Evolutionary conservation across 2,113 vertebrate genomes (phyloP).

Genomic region (Pachypanchax playfairii): DNA sequence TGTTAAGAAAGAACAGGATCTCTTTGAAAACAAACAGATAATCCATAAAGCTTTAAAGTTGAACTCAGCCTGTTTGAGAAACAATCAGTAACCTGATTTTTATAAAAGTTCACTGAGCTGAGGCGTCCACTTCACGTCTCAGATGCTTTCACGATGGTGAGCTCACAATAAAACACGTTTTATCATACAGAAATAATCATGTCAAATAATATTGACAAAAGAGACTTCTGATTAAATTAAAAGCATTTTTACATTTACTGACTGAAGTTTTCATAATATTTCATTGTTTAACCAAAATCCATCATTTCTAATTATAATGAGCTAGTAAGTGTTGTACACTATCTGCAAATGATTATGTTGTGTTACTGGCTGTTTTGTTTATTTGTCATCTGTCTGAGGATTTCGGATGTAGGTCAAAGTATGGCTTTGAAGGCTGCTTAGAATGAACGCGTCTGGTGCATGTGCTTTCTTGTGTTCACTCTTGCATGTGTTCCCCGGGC

Average conservation of each 20-base stretch:
- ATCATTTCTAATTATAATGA: neutral
- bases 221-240: too few species aligned
- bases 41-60: slow-evolving; percentile 32
- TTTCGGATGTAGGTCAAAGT: slow-evolving; percentile 22
- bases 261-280: neutral
- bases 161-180: too few species aligned
- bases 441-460: slow-evolving; percentile 27
- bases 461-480: slow-evolving; percentile 42
- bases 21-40: slow-evolving; percentile 39
- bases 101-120: slow-evolving; percentile 3
- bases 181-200: too few species aligned
- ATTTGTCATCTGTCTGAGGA: slow-evolving; percentile 10
- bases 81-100: neutral
- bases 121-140: too few species aligned
- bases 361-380: neutral
- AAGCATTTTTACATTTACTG: neutral
- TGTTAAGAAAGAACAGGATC: slow-evolving; percentile 1
- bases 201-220: too few species aligned
- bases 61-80: slow-evolving; percentile 16
- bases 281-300: neutral
- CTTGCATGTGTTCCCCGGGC: slow-evolving; percentile 39
- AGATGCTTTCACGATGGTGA: neutral
- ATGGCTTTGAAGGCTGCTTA: slow-evolving; percentile 8
- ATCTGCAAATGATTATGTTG: neutral
- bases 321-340: neutral